Conservation (phyloP, 2,797 vertebrate species). For the Okamejei kenojei region DNA sequence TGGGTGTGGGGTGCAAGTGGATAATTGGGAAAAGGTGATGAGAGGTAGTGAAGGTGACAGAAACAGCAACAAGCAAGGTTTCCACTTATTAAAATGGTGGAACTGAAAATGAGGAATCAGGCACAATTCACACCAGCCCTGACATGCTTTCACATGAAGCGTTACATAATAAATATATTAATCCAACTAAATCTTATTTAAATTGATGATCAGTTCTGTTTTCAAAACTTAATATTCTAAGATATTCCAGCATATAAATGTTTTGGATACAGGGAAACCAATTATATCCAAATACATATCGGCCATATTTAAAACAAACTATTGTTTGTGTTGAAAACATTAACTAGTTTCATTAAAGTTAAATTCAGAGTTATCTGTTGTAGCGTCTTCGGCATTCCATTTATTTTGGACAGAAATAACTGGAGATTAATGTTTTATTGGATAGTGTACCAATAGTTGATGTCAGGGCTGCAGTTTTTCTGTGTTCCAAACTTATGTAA, state of each 20-base stretch:
- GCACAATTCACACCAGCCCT: neutral
- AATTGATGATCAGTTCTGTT: neutral
- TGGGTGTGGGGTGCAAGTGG: neutral
- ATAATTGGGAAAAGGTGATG: too few relatives aligned
- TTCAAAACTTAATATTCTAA: neutral
- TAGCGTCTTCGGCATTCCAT: too few relatives aligned
- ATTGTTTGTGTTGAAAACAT: neutral
- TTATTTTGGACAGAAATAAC: neutral
- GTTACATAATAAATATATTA: neutral
- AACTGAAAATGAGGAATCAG: slow-evolving; percentile 3
- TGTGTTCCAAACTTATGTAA: neutral
- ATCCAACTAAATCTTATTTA: slow-evolving; percentile 13
- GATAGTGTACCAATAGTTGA: neutral
- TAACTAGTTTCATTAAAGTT: neutral
- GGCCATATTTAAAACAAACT: neutral
- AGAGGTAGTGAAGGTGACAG: neutral
- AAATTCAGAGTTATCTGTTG: neutral
- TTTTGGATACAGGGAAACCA: neutral
- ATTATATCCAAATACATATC: neutral
- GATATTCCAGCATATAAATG: neutral
- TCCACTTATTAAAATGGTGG: neutral
- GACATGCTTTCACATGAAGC: neutral
- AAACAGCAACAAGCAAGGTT: neutral
- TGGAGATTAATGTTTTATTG: neutral
- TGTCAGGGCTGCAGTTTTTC: neutral